Conservation (phyloP, 2,113 vertebrate genomes). For the Podarcis cretensis region DNA sequence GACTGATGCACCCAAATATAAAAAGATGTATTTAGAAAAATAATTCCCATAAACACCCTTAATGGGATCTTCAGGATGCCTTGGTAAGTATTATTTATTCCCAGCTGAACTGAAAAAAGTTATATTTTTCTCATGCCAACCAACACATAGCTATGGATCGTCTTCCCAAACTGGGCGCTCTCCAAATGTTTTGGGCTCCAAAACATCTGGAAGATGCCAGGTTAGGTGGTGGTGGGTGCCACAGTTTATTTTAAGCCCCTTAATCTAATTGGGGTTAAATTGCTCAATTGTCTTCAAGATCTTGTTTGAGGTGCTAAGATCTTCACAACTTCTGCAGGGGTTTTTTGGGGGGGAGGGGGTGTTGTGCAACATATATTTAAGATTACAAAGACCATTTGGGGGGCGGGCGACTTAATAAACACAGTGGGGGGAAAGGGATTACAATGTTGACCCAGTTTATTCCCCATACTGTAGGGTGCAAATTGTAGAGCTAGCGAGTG, state of each 20-base stretch:
- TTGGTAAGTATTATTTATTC: neutral
- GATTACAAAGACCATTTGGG: neutral
- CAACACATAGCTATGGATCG: neutral
- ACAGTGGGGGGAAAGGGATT: too few relatives aligned
- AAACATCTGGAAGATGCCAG: too few relatives aligned
- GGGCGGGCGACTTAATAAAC: too few relatives aligned
- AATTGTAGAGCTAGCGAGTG: neutral
- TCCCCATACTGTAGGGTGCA: conserved; percentile 22
- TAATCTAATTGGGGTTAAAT: conserved; percentile 5
- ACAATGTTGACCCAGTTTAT: neutral
- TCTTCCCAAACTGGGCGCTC: too few relatives aligned
- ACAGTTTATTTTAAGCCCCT: conserved; percentile 17
- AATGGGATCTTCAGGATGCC: neutral
- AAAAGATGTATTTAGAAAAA: too few relatives aligned
- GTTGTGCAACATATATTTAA: neutral
- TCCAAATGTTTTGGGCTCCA: too few relatives aligned
- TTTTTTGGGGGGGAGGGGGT: neutral
- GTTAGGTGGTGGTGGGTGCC: neutral
- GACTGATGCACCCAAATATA: too few relatives aligned
- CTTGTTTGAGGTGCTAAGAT: conserved; percentile 19
- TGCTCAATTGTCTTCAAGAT: conserved; percentile 9
- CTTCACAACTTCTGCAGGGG: neutral
- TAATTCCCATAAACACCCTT: too few relatives aligned
- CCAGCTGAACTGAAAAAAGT: neutral
- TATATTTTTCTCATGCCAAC: conserved; percentile 1